A percentile compares a stretch with the other conserved stretches of the same genome.
Evolutionary conservation across 2,797 vertebrate genomes (phyloP).

Genomic region (Eulemur mongoz): DNA sequence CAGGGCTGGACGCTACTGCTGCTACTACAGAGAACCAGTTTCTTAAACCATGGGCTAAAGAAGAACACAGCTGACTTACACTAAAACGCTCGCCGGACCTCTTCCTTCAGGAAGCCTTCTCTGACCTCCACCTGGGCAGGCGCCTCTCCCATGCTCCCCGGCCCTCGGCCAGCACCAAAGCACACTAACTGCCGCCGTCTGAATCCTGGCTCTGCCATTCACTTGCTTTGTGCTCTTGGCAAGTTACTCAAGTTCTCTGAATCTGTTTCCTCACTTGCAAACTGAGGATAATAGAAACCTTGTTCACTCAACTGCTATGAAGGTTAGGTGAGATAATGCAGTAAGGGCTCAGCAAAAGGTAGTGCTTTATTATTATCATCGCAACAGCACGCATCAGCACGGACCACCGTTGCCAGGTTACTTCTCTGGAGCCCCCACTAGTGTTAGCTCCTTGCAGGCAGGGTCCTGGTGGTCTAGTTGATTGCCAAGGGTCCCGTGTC

Average conservation of each 20-base stretch:
- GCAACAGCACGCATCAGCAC: fast-evolving
- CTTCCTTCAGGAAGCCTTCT: background rate
- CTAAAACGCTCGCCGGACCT: no score
- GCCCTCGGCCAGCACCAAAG: background rate
- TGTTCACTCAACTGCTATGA: background rate
- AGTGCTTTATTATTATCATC: background rate
- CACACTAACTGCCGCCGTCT: background rate
- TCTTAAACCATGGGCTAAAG: background rate
- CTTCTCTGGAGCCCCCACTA: background rate
- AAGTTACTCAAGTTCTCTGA: background rate
- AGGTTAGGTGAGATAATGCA: background rate
- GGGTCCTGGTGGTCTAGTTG: background rate
- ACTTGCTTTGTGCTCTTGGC: background rate
- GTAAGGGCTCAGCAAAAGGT: background rate
- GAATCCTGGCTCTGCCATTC: background rate
- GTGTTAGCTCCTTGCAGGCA: background rate
- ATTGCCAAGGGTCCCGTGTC: background rate
- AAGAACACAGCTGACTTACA: background rate
- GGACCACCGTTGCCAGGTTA: background rate
- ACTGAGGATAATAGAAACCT: background rate
- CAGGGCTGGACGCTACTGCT: background rate
- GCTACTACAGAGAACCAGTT: background rate
- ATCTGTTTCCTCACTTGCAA: background rate
- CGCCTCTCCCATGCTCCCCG: background rate
- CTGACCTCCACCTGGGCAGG: background rate